A percentile compares a stretch with the other conserved stretches of the same genome.
Conservation (phyloP, 2,113 vertebrate genomes). For the Pygoscelis antarcticus region DNA sequence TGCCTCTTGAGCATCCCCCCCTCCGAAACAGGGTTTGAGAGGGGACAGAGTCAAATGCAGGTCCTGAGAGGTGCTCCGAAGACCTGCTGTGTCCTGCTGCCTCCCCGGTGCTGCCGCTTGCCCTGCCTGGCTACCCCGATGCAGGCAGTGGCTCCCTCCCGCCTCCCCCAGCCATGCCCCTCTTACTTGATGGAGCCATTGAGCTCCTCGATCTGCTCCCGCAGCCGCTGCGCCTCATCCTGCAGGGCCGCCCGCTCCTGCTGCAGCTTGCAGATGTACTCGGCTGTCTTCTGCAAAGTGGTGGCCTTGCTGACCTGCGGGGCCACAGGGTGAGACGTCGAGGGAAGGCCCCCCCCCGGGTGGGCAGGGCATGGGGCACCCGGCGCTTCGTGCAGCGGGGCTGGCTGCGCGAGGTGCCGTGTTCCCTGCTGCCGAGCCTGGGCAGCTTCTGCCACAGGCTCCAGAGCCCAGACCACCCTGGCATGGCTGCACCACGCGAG, state of each 20-base stretch:
- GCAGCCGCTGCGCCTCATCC: constrained; percentile 88
- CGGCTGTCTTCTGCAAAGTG: constrained; percentile 92
- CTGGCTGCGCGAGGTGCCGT: accelerated
- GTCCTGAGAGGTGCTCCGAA: background rate
- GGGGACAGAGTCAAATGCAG: background rate
- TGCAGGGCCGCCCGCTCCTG: constrained; percentile 89
- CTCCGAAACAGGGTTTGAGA: background rate
- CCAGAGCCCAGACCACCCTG: background rate
- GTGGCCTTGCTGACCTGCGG: constrained; percentile 94
- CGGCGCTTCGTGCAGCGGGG: accelerated
- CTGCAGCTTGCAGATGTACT: constrained; percentile 95
- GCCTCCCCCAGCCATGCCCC: accelerated
- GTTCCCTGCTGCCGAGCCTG: background rate
- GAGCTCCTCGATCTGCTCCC: constrained; percentile 89
- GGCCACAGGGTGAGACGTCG: accelerated
- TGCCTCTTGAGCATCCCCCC: background rate
- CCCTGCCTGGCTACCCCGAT: accelerated
- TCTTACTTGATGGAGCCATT: constrained; percentile 91
- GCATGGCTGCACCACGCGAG: accelerated
- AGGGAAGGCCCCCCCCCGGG: background rate
- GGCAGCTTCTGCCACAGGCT: background rate
- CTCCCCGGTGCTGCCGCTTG: accelerated
- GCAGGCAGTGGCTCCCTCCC: background rate
- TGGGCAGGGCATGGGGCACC: background rate
- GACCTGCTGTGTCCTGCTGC: background rate